Evolutionary conservation across 1,140 invertebrate genomes (phyloP), one percentile per base, ranked within the genome.

Genomic region (Arion vulgaris): DNA sequence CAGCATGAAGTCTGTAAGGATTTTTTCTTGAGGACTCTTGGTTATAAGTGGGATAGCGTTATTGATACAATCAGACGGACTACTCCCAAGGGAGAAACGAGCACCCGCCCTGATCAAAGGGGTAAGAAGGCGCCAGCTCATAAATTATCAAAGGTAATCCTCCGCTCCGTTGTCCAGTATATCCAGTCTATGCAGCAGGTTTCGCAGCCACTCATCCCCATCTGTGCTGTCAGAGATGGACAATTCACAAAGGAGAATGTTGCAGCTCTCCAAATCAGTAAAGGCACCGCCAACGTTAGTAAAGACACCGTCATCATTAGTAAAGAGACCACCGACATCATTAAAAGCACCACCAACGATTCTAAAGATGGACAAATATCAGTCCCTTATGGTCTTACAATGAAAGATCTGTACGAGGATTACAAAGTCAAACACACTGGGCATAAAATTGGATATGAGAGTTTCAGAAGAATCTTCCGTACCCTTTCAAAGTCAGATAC

Each of bases 401-500:
- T 79, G 76, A 79, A 79, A 39, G 57, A 79, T 39, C 53, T 79
- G 38, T 68, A 39, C n/a, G 53, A 79, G 38, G 76, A 79, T 49
- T 79, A 79, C 41, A 79, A 79, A 41, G 76, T 57, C 17, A 79
- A 79, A 41, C 76, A 79, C 32, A 15, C 57, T 17, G 41, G 57
- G 26, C 76, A 79, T 36, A 79, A 79, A 36, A 62, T 79, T 38
- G 57, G 76, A 23, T 79, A 79, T 38, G 76, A 79, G 76, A 79
- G 76, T 32, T 79, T 79, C 76, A 28, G 76, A 5, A 79, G 57
- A 68, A 62, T 79, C 11, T 79, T 66, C 57, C 15, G 57, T 13
- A 49, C 74, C 36, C 19, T 76, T 11, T 51, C 74, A 5, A 76
- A 76, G 19, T 76, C 74, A 53, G 74, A 76, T 19, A 49, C 53